These are phyloP conservation scores for Heliornis fulica DNA, from an alignment of 2,113 vertebrate genomes.

Conservation along the genomic window DNA sequence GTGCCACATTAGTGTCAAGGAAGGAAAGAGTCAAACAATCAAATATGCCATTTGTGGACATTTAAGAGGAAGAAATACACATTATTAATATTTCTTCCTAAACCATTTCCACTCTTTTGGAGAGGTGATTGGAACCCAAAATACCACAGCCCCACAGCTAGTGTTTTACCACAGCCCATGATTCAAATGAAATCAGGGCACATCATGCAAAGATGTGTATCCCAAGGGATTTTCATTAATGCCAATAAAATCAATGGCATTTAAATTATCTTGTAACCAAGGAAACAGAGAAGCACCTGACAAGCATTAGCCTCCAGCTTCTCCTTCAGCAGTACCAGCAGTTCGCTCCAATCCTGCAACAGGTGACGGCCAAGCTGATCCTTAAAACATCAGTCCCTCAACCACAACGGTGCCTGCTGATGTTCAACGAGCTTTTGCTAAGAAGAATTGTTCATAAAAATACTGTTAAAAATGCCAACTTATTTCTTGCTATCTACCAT, in stretches of 20 bases:
- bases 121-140: background rate
- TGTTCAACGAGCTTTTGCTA: background rate
- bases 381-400: background rate
- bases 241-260: background rate
- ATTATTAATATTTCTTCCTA: background rate
- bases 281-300: background rate
- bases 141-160: background rate
- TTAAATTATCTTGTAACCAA: constrained; percentile 1
- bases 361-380: background rate
- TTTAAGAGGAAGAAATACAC: background rate
- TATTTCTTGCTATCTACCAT: background rate
- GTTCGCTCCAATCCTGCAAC: background rate
- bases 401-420: background rate
- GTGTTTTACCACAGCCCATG: background rate
- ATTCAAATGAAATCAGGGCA: background rate
- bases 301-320: background rate
- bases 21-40: background rate
- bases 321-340: background rate
- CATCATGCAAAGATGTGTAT: background rate
- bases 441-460: background rate
- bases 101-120: background rate
- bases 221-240: background rate
- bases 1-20: background rate
- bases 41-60: background rate
- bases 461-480: background rate